These are phyloP conservation scores for Drosophila mayri DNA, from an alignment of 1,140 invertebrate genomes.

Conservation along the genomic window DNA sequence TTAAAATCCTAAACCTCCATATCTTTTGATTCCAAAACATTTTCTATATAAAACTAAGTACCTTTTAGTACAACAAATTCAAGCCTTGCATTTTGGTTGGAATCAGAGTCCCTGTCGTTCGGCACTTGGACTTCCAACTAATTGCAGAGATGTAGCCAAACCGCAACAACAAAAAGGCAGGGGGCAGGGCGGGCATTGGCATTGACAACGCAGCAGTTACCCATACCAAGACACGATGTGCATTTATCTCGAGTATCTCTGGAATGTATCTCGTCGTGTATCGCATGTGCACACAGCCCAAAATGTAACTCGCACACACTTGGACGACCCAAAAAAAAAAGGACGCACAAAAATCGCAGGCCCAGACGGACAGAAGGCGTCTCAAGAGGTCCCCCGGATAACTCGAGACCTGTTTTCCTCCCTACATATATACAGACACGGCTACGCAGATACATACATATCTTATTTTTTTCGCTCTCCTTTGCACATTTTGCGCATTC, in stretches of 20 bases:
- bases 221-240: conserved; percentile 27
- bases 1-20: neutral
- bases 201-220: conserved; percentile 56
- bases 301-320: conserved; percentile 52
- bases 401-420: conserved; percentile 68
- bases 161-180: conserved; percentile 31
- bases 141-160: conserved; percentile 56
- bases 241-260: conserved; percentile 74
- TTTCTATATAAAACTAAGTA: too few species aligned
- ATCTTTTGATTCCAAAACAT: neutral
- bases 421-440: conserved; percentile 47
- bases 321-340: conserved; percentile 54
- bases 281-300: conserved; percentile 65
- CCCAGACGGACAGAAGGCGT: conserved; percentile 23
- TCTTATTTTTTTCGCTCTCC: conserved; percentile 39
- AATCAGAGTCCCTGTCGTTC: conserved; percentile 1
- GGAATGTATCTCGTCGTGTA: conserved; percentile 70
- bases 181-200: conserved; percentile 31
- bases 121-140: conserved; percentile 65
- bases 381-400: conserved; percentile 49
- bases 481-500: conserved; percentile 49
- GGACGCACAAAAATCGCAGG: conserved; percentile 70
- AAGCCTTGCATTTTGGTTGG: neutral
- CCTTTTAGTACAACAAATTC: neutral
- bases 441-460: conserved; percentile 32